phyloP scores from a whole-genome alignment of 2,888 invertebrate species.

The Ypsolopha sequella region DNA sequence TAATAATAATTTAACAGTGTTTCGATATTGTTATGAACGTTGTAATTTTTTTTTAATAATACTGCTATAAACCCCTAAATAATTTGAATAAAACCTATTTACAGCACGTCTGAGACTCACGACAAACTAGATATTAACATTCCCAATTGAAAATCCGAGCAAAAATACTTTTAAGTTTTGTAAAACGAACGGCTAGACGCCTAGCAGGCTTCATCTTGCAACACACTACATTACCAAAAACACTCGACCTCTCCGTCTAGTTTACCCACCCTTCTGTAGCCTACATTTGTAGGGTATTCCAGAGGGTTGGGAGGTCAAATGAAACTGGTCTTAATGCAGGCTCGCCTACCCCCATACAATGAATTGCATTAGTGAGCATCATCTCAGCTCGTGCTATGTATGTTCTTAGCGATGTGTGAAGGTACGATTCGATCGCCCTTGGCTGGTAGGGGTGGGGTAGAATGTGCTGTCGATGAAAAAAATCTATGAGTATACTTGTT shows the following conservation, averaged over 20 bases:
- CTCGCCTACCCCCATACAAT: slow-evolving; percentile 47
- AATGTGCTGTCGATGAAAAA: slow-evolving; percentile 9
- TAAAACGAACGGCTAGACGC: slow-evolving; percentile 34
- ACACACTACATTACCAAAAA: neutral
- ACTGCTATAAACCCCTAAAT: too few relatives aligned
- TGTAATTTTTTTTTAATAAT: too few relatives aligned
- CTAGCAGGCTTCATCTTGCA: slow-evolving; percentile 31
- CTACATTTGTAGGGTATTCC: neutral
- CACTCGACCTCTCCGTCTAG: neutral
- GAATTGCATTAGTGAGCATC: slow-evolving; percentile 63
- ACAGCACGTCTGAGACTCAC: too few relatives aligned
- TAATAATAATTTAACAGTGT: too few relatives aligned
- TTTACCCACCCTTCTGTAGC: neutral
- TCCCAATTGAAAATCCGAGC: slow-evolving; percentile 33
- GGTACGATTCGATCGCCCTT: slow-evolving; percentile 51
- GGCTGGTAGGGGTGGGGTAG: slow-evolving; percentile 26
- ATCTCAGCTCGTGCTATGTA: slow-evolving; percentile 34
- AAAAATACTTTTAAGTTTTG: slow-evolving; percentile 45
- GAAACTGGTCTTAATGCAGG: slow-evolving; percentile 21
- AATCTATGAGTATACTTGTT: too few relatives aligned
- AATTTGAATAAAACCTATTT: too few relatives aligned
- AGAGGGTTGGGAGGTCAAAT: slow-evolving; percentile 12
- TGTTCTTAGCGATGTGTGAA: slow-evolving; percentile 40
- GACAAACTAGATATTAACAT: too few relatives aligned
- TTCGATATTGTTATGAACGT: too few relatives aligned